Evolutionary conservation across 2,888 invertebrate species (phyloP).

Genomic region (Nephrotoma appendiculata): DNA sequence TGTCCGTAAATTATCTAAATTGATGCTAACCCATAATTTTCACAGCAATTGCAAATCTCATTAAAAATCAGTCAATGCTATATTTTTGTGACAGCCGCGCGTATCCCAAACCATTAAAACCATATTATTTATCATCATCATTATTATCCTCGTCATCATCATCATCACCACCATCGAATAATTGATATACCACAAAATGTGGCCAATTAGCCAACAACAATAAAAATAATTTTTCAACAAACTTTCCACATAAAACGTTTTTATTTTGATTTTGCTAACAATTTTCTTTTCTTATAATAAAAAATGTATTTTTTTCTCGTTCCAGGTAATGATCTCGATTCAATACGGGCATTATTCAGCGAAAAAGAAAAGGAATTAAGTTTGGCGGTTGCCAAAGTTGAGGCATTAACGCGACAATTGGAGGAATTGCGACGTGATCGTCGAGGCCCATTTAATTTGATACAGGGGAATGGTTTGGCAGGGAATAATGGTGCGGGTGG

Average conservation of each 20-base stretch:
- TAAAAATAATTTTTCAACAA: background rate
- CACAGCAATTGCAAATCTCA: background rate
- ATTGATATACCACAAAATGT: background rate
- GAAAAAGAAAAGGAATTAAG: conserved; percentile 95
- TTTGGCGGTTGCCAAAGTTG: conserved; percentile 94
- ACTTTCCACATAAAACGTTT: background rate
- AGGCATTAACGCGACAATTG: conserved; percentile 85
- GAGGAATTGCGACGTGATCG: conserved; percentile 72
- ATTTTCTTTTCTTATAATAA: background rate
- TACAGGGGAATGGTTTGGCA: conserved; percentile 17
- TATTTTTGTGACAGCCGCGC: background rate
- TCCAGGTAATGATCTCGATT: conserved; percentile 86
- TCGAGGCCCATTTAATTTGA: conserved; percentile 37
- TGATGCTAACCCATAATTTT: no score
- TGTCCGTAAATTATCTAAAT: no score
- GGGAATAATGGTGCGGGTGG: conserved; percentile 18
- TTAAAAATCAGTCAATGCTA: background rate
- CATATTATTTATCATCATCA: background rate
- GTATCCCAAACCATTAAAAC: background rate
- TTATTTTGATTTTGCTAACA: background rate
- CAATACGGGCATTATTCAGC: conserved; percentile 89
- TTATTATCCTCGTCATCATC: background rate
- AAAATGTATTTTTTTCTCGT: conserved; percentile 5
- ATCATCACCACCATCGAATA: background rate
- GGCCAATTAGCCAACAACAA: background rate